Percentiles rank a stretch among this genome's conserved stretches.
These are phyloP conservation scores for Python bivittatus DNA, from an alignment of 2,113 vertebrate genomes.

Conservation along the genomic window DNA sequence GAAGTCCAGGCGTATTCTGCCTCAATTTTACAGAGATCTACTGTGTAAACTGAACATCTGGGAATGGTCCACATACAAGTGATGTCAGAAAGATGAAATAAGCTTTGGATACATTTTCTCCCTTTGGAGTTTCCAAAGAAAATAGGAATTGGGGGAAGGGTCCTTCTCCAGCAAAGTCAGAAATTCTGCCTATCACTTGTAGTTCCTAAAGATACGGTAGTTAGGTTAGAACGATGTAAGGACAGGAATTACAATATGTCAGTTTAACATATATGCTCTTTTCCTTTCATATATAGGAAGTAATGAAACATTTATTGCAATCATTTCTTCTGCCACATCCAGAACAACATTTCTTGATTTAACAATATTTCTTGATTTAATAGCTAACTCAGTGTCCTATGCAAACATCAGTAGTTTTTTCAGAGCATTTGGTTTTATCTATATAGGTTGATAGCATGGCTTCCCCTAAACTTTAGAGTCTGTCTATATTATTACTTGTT, in stretches of 20 bases:
- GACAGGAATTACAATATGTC: not conserved
- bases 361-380: not conserved
- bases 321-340: not conserved
- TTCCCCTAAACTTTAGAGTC: not conserved
- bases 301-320: fast-evolving
- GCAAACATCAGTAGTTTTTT: not conserved
- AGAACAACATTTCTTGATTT: slow-evolving; percentile 25
- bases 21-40: not conserved
- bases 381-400: slow-evolving; percentile 2
- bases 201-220: not conserved
- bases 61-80: not conserved
- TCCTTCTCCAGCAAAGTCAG: not conserved
- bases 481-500: not conserved
- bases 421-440: not conserved
- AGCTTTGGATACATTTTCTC: not conserved
- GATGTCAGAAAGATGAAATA: not conserved
- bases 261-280: not conserved
- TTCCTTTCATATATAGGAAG: not conserved
- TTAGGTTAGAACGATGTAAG: not conserved
- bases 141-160: not conserved
- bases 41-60: not conserved
- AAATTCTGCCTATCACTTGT: not conserved
- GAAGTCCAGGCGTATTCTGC: not conserved
- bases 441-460: not conserved
- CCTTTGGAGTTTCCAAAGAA: not conserved